Conservation (phyloP, 2,888 invertebrate species). For the Bibio marci region DNA sequence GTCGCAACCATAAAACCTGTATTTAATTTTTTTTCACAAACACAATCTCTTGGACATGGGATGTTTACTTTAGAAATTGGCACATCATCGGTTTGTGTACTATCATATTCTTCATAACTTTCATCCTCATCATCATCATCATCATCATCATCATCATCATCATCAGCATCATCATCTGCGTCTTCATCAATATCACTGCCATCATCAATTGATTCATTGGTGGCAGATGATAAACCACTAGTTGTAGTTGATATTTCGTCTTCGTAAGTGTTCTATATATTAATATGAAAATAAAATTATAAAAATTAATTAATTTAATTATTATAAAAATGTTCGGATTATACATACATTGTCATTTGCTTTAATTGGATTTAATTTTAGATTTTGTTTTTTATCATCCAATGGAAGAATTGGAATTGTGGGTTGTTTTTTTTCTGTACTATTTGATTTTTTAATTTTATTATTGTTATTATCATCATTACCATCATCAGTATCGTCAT, state of each 20-base stretch:
- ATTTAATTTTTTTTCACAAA: slow-evolving; percentile 38
- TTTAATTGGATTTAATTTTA: background rate
- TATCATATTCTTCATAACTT: slow-evolving; percentile 27
- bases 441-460: slow-evolving; percentile 8
- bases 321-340: too few species aligned
- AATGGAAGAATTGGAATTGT: too few species aligned
- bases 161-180: slow-evolving; percentile 16
- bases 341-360: background rate
- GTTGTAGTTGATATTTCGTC: background rate
- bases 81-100: slow-evolving; percentile 32
- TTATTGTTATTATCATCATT: slow-evolving; percentile 12
- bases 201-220: slow-evolving; percentile 7
- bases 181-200: slow-evolving; percentile 18
- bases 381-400: background rate
- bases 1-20: slow-evolving; percentile 40
- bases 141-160: slow-evolving; percentile 19
- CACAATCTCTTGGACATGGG: slow-evolving; percentile 45
- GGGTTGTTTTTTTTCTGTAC: slow-evolving; percentile 12
- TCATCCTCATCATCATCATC: slow-evolving; percentile 16
- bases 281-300: too few species aligned
- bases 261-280: too few species aligned
- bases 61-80: slow-evolving; percentile 32
- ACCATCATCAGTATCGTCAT: slow-evolving; percentile 17
- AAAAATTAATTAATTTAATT: too few species aligned
- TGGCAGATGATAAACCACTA: slow-evolving; percentile 3